Base-by-base conservation (phyloP, 1,140 invertebrate species). In the Drosophila equinoxialis region DNA sequence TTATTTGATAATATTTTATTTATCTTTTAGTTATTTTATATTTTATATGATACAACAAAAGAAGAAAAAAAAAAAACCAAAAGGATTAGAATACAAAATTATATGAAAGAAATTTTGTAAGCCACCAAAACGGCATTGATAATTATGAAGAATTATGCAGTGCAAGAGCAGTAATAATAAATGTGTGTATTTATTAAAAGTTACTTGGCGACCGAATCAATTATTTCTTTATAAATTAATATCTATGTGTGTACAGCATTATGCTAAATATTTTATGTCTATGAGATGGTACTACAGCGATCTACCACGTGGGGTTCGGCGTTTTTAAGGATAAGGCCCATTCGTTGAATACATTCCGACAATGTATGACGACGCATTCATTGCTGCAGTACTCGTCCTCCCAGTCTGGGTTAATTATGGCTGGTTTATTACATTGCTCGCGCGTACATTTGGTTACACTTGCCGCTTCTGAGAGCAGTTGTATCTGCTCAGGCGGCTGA, bases 361-460 rank as follows among this genome's bases (percentile, higher is more conserved):
- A 99, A 93, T 99, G 98, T 91, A 96, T 97, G 79, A 98, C 97
- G 70, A 98, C 98, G 94, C 98, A 99, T 92, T 99, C 98, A 93
- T 98, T 98, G 92, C 97, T 98, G 93, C 98, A 99, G 92, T 98
- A 99, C 93, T 99, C 98, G 92, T 98, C 96, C 92, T 99, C 98
- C 98, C 98, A 99, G 93, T 98, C 97, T 60, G 96, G 95, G 93
- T 97, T 98, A 48, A 97, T 95, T 76, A 98, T 96, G 54, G 97
- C 97, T 45, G 95, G 95, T 93, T 99, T 99, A 35, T 95, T 95
- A 92, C 98, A 99, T 59, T 98, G 98, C 85, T 96, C 96, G 67
- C 98, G 95, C 79, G 97, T 96, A 93, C 97, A 98, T 57, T 95
- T 94, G 79, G 95, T 94, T 71, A 94, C 89, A 11, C 77, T 67